Conservation (phyloP, 2,888 invertebrate species). For the Palloptera scutellata region DNA sequence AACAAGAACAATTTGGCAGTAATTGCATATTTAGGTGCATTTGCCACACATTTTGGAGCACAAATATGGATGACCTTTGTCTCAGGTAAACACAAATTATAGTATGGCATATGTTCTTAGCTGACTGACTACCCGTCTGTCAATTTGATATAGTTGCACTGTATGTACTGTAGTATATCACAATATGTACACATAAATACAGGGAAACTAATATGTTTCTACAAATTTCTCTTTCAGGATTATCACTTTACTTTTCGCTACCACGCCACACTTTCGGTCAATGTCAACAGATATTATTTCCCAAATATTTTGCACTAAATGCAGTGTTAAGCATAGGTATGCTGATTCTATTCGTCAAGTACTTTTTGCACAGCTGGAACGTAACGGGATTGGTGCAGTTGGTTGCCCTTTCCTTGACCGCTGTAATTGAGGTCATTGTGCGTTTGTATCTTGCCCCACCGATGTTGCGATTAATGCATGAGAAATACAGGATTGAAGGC, state of each 20-base stretch:
- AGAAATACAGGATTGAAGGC: conserved; percentile 78
- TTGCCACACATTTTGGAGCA: conserved; percentile 83
- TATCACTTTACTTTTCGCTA: conserved; percentile 84
- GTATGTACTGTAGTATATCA: background rate
- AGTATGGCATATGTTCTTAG: background rate
- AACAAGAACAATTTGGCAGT: conserved; percentile 55
- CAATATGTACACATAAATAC: background rate
- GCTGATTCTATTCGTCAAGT: conserved; percentile 71
- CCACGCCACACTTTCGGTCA: conserved; percentile 88
- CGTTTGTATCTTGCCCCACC: conserved; percentile 80
- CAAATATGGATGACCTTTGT: conserved; percentile 95
- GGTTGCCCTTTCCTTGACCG: conserved; percentile 53
- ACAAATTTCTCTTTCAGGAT: conserved; percentile 67
- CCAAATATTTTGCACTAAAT: conserved; percentile 85
- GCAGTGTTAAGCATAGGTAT: conserved; percentile 77
- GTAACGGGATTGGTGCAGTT: conserved; percentile 68
- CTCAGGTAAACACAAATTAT: conserved; percentile 70
- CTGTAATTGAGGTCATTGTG: conserved; percentile 75
- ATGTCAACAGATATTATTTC: conserved; percentile 86
- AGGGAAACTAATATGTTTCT: background rate
- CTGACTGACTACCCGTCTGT: background rate
- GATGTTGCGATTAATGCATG: conserved; percentile 75
- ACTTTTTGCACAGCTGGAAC: conserved; percentile 67
- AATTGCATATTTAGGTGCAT: conserved; percentile 78
- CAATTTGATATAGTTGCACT: background rate